These are phyloP conservation scores for Drosophila kuntzei DNA, from an alignment of 2,888 invertebrate species.

Conservation along the genomic window DNA sequence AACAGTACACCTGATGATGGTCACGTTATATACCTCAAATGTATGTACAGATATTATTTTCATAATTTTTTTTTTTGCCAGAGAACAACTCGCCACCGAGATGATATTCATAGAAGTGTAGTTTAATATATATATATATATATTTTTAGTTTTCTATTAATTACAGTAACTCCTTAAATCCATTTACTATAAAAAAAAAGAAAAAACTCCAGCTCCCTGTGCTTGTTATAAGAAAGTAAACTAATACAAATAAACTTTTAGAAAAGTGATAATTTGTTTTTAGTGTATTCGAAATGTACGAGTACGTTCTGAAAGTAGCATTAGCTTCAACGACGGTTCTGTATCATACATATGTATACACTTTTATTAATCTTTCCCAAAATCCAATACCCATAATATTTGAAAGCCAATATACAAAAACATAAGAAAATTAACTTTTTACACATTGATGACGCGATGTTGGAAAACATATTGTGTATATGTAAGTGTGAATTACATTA, in stretches of 20 bases:
- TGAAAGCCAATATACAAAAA: conserved; percentile 14
- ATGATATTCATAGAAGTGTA: conserved; percentile 73
- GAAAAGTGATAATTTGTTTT: conserved; percentile 70
- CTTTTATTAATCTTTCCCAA: conserved; percentile 30
- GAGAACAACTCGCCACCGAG: conserved; percentile 80
- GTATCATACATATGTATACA: conserved; percentile 14
- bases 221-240: conserved; percentile 76
- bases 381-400: conserved; percentile 18
- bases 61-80: conserved; percentile 51
- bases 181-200: conserved; percentile 47
- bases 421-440: conserved; percentile 7
- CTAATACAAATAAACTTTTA: conserved; percentile 74
- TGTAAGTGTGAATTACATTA: conserved; percentile 62
- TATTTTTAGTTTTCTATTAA: conserved; percentile 57
- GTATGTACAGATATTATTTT: conserved; percentile 71
- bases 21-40: conserved; percentile 69
- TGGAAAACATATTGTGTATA: conserved; percentile 44
- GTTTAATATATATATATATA: conserved; percentile 40
- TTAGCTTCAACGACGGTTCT: neutral
- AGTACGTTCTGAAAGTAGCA: conserved; percentile 17
- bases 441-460: conserved; percentile 23
- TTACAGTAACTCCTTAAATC: conserved; percentile 40
- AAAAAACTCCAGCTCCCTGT: conserved; percentile 69
- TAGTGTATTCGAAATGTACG: conserved; percentile 42
- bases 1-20: conserved; percentile 52